Evolutionary conservation across 1,140 invertebrate genomes (phyloP).

Genomic region (Zaprionus ghesquierei): DNA sequence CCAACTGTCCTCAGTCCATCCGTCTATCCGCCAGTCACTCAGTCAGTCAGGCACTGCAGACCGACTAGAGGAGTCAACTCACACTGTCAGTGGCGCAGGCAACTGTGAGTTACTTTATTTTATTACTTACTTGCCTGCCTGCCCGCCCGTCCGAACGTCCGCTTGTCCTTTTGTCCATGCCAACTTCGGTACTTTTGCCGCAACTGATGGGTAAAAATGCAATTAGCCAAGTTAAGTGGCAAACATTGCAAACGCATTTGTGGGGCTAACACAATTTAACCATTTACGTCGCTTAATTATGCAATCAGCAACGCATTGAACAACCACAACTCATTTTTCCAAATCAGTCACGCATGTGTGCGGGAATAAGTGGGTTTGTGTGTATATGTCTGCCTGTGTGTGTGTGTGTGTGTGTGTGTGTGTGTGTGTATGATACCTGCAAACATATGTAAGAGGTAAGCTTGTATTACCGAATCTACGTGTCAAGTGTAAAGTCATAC

Average conservation of each 20-base stretch:
- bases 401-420: neutral
- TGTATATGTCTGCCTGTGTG: neutral
- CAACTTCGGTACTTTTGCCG: conserved; percentile 23
- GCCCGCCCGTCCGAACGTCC: conserved; percentile 38
- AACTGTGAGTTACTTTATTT: conserved; percentile 67
- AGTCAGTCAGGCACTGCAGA: neutral
- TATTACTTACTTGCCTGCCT: conserved; percentile 72
- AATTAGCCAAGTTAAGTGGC: conserved; percentile 59
- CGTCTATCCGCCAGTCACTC: neutral
- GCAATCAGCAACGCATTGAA: conserved; percentile 60
- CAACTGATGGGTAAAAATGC: conserved; percentile 46
- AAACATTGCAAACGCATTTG: conserved; percentile 46
- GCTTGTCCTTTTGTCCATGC: too few relatives aligned
- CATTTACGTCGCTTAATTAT: conserved; percentile 54
- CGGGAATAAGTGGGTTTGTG: neutral
- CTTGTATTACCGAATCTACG: neutral
- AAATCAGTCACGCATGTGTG: neutral
- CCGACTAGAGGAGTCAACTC: neutral
- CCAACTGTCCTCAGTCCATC: neutral
- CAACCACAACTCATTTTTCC: neutral
- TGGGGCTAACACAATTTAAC: conserved; percentile 63
- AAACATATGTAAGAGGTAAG: neutral
- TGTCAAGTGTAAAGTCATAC: neutral
- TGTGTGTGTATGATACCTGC: neutral
- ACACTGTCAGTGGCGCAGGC: neutral